phyloP scores from a whole-genome alignment of 2,113 vertebrate genomes.

The Dinomys branickii region DNA sequence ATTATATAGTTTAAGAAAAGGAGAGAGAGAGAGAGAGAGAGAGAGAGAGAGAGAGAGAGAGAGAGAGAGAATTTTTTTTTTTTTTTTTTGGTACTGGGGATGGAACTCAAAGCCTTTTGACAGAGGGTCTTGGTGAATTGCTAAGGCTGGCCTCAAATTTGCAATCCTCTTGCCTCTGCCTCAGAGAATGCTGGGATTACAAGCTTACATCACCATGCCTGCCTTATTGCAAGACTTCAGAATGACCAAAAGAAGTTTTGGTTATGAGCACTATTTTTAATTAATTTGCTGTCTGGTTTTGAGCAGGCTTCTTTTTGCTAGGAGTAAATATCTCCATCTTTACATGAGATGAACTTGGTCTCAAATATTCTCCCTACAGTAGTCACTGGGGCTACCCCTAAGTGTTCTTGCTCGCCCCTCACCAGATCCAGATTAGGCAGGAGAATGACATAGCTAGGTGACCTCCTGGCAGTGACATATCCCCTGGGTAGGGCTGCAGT shows the following conservation, averaged over 20 bases:
- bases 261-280: neutral
- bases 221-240: neutral
- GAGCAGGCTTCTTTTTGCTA: neutral
- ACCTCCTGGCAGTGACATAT: neutral
- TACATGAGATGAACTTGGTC: neutral
- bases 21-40: too few relatives aligned
- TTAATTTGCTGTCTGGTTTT: neutral
- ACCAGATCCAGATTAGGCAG: neutral
- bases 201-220: too few relatives aligned
- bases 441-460: neutral
- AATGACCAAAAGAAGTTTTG: neutral
- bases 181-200: neutral
- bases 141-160: neutral
- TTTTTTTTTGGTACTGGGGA: neutral
- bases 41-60: too few relatives aligned
- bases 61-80: too few relatives aligned
- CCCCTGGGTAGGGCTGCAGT: fast-evolving
- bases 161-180: neutral
- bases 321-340: neutral
- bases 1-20: neutral
- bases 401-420: neutral
- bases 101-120: neutral
- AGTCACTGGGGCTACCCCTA: neutral
- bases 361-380: neutral
- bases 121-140: neutral